phyloP scores from a whole-genome alignment of 53 echinoderm and acorn worm species.

The Henricia sp. region DNA sequence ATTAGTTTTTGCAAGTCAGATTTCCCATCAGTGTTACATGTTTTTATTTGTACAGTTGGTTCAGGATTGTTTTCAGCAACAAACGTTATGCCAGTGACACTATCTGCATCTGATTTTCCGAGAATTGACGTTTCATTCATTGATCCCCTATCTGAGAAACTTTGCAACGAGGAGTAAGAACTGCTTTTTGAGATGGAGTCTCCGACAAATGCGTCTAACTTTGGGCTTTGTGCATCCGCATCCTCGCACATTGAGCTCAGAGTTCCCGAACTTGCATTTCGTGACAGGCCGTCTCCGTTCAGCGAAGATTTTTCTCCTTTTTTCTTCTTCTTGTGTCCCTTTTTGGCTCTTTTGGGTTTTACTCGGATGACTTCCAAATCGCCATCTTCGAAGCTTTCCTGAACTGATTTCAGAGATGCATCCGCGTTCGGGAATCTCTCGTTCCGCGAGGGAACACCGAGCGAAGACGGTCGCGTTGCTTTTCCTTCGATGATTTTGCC shows the following conservation, averaged over 20 bases:
- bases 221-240: constrained; percentile 42
- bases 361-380: constrained; percentile 68
- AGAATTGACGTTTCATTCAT: constrained; percentile 3
- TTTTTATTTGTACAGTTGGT: neutral
- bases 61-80: neutral
- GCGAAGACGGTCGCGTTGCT: constrained; percentile 56
- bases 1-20: neutral
- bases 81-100: neutral
- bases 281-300: constrained; percentile 19
- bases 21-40: neutral
- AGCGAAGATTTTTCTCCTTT: constrained; percentile 19
- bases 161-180: constrained; percentile 47
- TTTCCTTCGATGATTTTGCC: constrained; percentile 34
- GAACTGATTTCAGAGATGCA: constrained; percentile 22
- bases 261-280: neutral
- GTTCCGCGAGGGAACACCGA: constrained; percentile 44
- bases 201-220: neutral
- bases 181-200: constrained; percentile 36
- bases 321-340: constrained; percentile 66
- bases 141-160: neutral
- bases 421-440: constrained; percentile 19
- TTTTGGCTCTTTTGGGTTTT: constrained; percentile 68
- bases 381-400: constrained; percentile 8
- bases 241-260: constrained; percentile 39
- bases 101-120: constrained; percentile 23